These are phyloP conservation scores for Thyatira batis DNA, from an alignment of 2,888 invertebrate species.

Conservation along the genomic window DNA sequence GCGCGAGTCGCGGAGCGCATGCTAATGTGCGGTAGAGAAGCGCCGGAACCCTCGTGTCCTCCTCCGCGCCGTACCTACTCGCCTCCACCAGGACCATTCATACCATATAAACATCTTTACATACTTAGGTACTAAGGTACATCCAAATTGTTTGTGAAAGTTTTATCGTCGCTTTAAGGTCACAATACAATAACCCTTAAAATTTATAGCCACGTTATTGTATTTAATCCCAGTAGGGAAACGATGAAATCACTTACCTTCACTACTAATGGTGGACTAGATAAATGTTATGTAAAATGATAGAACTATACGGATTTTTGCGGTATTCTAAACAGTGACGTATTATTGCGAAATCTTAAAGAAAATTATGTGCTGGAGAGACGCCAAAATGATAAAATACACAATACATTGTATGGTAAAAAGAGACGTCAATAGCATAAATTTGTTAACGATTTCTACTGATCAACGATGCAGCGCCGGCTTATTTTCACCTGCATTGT, in stretches of 20 bases:
- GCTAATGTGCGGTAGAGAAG: constrained; percentile 58
- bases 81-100: constrained; percentile 65
- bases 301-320: background rate
- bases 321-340: constrained; percentile 9
- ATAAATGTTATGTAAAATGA: background rate
- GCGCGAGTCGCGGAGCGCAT: constrained; percentile 58
- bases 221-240: background rate
- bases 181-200: constrained; percentile 34
- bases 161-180: constrained; percentile 47
- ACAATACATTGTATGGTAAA: constrained; percentile 34
- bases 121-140: no score
- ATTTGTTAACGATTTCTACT: constrained; percentile 73
- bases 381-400: constrained; percentile 42
- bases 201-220: constrained; percentile 11
- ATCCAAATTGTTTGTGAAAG: constrained; percentile 69
- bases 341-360: constrained; percentile 22
- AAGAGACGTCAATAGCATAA: constrained; percentile 51
- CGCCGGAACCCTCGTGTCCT: constrained; percentile 52
- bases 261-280: background rate
- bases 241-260: background rate
- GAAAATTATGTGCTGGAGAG: constrained; percentile 21
- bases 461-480: constrained; percentile 61
- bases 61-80: no score
- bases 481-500: constrained; percentile 66
- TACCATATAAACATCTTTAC: constrained; percentile 66